These are phyloP conservation scores for Potorous gilbertii DNA, from an alignment of 2,797 vertebrate genomes.

Conservation along the genomic window DNA sequence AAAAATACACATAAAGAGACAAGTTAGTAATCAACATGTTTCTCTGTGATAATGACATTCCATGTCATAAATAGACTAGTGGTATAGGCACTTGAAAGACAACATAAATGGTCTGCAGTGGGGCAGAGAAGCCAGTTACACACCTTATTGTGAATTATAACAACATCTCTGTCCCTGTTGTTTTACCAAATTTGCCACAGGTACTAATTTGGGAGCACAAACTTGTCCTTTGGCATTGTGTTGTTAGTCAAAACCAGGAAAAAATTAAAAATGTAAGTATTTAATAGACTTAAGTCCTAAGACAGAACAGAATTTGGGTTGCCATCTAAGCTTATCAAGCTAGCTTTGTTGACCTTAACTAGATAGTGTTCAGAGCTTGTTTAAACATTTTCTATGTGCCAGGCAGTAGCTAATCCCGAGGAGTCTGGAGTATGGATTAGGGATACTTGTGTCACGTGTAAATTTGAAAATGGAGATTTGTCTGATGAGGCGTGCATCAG, in stretches of 20 bases:
- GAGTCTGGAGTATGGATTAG: neutral
- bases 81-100: neutral
- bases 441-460: neutral
- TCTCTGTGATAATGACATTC: neutral
- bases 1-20: neutral
- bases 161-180: neutral
- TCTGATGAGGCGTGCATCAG: neutral
- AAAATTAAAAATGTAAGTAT: neutral
- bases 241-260: neutral
- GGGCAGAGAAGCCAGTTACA: neutral
- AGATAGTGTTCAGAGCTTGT: neutral
- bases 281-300: neutral
- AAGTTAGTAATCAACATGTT: neutral
- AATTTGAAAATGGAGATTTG: neutral
- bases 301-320: neutral
- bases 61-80: neutral
- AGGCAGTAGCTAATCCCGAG: neutral
- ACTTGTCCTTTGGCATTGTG: neutral
- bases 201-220: neutral
- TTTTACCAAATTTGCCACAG: neutral
- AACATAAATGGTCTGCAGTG: neutral
- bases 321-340: neutral
- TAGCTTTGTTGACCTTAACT: neutral
- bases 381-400: neutral
- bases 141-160: neutral